Evolutionary conservation across 1,140 invertebrate genomes (phyloP).

Genomic region (Asbolus verrucosus): DNA sequence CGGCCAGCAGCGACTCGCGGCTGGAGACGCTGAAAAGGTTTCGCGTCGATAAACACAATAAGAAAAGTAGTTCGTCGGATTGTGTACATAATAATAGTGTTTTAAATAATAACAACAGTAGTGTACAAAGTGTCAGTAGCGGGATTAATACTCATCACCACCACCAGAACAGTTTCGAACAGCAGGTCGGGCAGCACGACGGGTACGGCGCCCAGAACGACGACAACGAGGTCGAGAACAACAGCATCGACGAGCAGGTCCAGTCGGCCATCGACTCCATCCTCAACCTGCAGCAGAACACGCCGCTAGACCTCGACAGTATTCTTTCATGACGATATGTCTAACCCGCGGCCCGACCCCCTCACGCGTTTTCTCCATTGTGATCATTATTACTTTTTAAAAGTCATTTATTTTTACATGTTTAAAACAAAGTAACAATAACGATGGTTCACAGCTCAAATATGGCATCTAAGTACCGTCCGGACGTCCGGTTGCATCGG

Average conservation of each 20-base stretch:
- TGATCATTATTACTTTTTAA: slow-evolving; percentile 36
- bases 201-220: slow-evolving; percentile 63
- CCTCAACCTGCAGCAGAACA: slow-evolving; percentile 73
- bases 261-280: slow-evolving; percentile 84
- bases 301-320: slow-evolving; percentile 61
- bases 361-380: slow-evolving; percentile 26
- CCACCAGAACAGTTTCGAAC: slow-evolving; percentile 52
- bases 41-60: slow-evolving; percentile 63
- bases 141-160: slow-evolving; percentile 40
- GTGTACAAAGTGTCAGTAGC: slow-evolving; percentile 54
- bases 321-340: slow-evolving; percentile 65
- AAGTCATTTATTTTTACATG: slow-evolving; percentile 34
- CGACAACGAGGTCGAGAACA: slow-evolving; percentile 68
- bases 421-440: slow-evolving; percentile 8
- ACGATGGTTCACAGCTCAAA: slow-evolving; percentile 16
- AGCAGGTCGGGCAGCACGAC: slow-evolving; percentile 45
- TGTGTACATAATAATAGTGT: slow-evolving; percentile 52
- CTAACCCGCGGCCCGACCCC: slow-evolving; percentile 34
- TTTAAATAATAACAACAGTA: slow-evolving; percentile 49
- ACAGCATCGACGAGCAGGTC: slow-evolving; percentile 80
- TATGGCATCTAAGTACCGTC: not conserved
- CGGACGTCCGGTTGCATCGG: not conserved
- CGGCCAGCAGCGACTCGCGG: slow-evolving; percentile 59
- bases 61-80: slow-evolving; percentile 48
- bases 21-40: slow-evolving; percentile 63